phyloP scores from a whole-genome alignment of 1,140 invertebrate species.

The Heliconius eleuchia region DNA sequence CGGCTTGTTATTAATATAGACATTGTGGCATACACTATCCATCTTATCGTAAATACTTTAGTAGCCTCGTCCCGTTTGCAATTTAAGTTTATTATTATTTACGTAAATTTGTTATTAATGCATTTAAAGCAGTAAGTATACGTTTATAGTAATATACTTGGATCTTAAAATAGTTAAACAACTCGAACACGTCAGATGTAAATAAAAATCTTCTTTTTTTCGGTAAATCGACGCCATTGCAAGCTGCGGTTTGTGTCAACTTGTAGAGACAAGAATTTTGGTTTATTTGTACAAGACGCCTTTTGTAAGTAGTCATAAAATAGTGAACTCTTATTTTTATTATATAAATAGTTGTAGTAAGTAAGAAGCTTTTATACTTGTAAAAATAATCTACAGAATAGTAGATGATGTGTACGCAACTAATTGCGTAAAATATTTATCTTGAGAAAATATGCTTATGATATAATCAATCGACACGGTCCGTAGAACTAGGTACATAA shows the following conservation, averaged over 20 bases:
- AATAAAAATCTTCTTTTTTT: slow-evolving; percentile 14
- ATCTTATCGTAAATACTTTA: slow-evolving; percentile 39
- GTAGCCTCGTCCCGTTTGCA: neutral
- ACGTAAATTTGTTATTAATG: neutral
- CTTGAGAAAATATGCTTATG: slow-evolving; percentile 41
- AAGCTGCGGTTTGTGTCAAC: slow-evolving; percentile 15
- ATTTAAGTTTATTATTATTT: neutral
- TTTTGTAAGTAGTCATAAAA: slow-evolving; percentile 4
- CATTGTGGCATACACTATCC: slow-evolving; percentile 32
- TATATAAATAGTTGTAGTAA: neutral
- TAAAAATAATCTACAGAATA: neutral
- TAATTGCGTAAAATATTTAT: slow-evolving; percentile 41
- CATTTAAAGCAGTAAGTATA: neutral
- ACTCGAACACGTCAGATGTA: neutral
- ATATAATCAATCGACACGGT: slow-evolving; percentile 43
- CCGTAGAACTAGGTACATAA: slow-evolving; percentile 23
- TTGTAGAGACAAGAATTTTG: slow-evolving; percentile 15
- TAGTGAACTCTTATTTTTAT: neutral
- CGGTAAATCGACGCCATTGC: slow-evolving; percentile 12
- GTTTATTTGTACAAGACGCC: slow-evolving; percentile 15
- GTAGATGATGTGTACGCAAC: slow-evolving; percentile 30
- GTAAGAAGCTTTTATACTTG: neutral
- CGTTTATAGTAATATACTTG: neutral
- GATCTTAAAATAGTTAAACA: neutral
- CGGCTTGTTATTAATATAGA: slow-evolving; percentile 44